These are phyloP conservation scores for Trichacis sp. DNA, from an alignment of 2,888 invertebrate species.

Conservation along the genomic window DNA sequence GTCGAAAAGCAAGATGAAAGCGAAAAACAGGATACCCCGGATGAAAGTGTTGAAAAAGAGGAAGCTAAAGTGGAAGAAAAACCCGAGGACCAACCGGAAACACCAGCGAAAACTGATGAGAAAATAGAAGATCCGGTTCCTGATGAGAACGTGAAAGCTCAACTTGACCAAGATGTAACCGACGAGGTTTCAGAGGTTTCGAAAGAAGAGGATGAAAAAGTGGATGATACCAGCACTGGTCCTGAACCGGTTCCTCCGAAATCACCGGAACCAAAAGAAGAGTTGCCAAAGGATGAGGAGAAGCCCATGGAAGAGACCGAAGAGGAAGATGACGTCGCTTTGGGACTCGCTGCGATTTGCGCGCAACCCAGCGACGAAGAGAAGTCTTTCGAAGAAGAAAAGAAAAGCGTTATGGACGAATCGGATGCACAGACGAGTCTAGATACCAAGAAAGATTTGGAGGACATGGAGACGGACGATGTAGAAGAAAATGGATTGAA, in stretches of 20 bases:
- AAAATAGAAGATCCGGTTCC: conserved; percentile 31
- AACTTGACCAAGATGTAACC: not conserved
- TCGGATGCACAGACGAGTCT: not conserved
- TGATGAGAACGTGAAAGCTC: conserved; percentile 23
- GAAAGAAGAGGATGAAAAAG: conserved; percentile 28
- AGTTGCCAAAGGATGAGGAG: not conserved
- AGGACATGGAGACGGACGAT: conserved; percentile 33
- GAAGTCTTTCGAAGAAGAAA: conserved; percentile 27
- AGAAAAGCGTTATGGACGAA: not conserved
- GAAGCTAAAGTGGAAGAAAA: conserved; percentile 13
- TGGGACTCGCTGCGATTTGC: conserved; percentile 26
- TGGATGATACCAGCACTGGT: not conserved
- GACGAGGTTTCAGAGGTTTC: conserved; percentile 26
- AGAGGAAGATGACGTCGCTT: not conserved
- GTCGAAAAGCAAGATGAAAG: conserved; percentile 15
- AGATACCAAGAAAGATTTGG: conserved; percentile 25
- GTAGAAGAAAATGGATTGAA: conserved; percentile 19
- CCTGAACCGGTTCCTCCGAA: not conserved
- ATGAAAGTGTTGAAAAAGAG: conserved; percentile 26
- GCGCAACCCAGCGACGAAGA: conserved; percentile 33
- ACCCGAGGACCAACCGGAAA: conserved; percentile 20
- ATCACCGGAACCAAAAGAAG: not conserved
- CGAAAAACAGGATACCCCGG: conserved; percentile 10
- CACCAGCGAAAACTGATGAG: conserved; percentile 13
- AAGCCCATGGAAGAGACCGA: not conserved